Evolutionary conservation across 2,888 invertebrate species (phyloP), one percentile per base, ranked within the genome.

Genomic region (Dynastes tityus): DNA sequence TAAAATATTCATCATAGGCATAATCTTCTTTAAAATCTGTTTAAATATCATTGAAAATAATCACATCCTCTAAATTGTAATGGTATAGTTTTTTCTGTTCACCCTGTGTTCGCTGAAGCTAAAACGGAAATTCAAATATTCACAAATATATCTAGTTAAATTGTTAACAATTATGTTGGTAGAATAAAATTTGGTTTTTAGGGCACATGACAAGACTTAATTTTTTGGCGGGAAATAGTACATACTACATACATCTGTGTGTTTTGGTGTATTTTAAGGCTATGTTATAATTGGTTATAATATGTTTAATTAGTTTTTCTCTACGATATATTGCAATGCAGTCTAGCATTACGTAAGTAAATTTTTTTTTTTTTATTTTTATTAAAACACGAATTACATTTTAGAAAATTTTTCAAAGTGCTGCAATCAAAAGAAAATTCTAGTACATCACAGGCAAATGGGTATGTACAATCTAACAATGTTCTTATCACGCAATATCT

Each of bases 361-460:
- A 51, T 51, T 37, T 11, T 45, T 67, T 55, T 77, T 29, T 13
- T 29, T 1, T 6, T 53, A 65, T 45, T 22, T 45, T 37, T 37
- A 68, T 1, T 32, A 70, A 40, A 55, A 45, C 22, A 64, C 40
- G 1, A n/a, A 45, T 51, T 29, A 58, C 77, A 45, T 83, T 81
- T 45, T 80, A 90, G 90, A 75, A 89, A 89, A 49, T 90, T 90
- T 82, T 90, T 90, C 82, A 84, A 85, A 64, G 87, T 85, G 84
- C 81, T 85, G 27, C 82, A 86, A 13, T 78, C 83, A 22, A 84
- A 82, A 76, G 75, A 77, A 9, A 81, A 78, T 22, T 51, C 82
- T 58, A 68, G 83, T 32, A 76, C 82, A 68, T 68, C 27, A 16
- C 77, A 80, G 27, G 71, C 67, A n/a, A 80, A 83, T 68, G 82